A percentile compares a stretch with the other conserved stretches of the same genome.
These are phyloP conservation scores for Danio jaintianensis DNA, from an alignment of 2,797 vertebrate genomes.

Conservation along the genomic window DNA sequence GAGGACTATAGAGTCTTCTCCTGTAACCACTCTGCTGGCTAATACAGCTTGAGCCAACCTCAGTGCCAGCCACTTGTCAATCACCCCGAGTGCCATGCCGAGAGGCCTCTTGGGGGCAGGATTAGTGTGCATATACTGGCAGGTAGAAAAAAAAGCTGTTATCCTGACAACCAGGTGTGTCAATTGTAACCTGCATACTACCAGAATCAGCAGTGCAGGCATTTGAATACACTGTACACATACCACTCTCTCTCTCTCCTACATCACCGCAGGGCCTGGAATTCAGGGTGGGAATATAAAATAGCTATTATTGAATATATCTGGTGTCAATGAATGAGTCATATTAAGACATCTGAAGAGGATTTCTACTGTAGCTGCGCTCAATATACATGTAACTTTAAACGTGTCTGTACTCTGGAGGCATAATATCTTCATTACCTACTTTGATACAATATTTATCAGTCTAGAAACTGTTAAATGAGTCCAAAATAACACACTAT, in stretches of 20 bases:
- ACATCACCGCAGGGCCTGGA: slow-evolving; percentile 9
- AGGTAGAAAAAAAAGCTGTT: slow-evolving; percentile 34
- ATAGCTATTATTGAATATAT: slow-evolving; percentile 2
- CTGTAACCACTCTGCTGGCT: slow-evolving; percentile 32
- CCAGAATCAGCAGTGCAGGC: slow-evolving; percentile 17
- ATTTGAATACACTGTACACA: background rate
- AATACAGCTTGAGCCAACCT: slow-evolving; percentile 10
- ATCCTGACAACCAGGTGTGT: slow-evolving; percentile 46
- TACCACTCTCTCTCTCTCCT: background rate
- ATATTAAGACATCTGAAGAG: slow-evolving; percentile 8
- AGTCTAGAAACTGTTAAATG: background rate
- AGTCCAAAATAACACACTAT: no score
- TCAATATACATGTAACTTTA: slow-evolving; percentile 13
- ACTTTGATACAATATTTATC: background rate
- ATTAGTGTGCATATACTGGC: slow-evolving; percentile 45
- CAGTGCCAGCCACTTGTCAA: slow-evolving; percentile 47
- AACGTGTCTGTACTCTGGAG: background rate
- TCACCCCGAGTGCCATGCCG: slow-evolving; percentile 33
- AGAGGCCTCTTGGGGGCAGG: slow-evolving; percentile 41
- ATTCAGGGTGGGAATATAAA: background rate
- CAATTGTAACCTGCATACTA: slow-evolving; percentile 33
- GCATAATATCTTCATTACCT: background rate
- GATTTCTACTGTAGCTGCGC: background rate
- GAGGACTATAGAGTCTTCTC: slow-evolving; percentile 27
- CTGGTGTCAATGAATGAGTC: background rate